phyloP scores from a whole-genome alignment of 2,888 invertebrate genomes.

The Trichogramma evanescens region DNA sequence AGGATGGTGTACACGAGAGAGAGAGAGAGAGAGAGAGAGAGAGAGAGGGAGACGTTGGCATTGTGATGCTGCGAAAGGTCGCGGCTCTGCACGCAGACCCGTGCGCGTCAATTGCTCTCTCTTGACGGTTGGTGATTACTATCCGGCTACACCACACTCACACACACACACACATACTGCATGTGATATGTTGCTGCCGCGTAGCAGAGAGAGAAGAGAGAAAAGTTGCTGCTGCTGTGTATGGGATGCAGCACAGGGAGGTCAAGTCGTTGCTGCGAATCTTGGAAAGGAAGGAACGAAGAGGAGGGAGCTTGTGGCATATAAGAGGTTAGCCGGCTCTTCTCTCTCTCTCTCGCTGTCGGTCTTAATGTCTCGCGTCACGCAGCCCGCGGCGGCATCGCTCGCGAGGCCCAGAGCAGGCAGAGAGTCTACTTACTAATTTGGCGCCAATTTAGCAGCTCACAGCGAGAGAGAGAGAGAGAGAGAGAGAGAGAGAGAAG shows the following conservation, averaged over 20 bases:
- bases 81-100: too few relatives aligned
- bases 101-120: too few relatives aligned
- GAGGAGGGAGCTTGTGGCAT: neutral
- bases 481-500: neutral
- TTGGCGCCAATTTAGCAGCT: slow-evolving; percentile 44
- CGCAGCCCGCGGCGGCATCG: slow-evolving; percentile 41
- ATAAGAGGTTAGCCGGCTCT: neutral
- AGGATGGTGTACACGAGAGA: slow-evolving; percentile 6
- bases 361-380: slow-evolving; percentile 48
- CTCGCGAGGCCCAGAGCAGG: neutral
- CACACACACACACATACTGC: too few relatives aligned
- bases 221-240: neutral
- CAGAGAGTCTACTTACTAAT: slow-evolving; percentile 44
- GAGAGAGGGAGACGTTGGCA: slow-evolving; percentile 20
- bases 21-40: slow-evolving; percentile 19
- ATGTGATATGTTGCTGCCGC: too few relatives aligned
- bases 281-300: neutral
- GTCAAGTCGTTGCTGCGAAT: neutral
- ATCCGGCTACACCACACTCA: too few relatives aligned
- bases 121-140: too few relatives aligned
- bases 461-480: neutral
- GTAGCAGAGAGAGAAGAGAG: neutral
- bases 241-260: neutral
- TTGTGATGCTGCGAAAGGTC: neutral
- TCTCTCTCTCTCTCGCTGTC: neutral